A percentile compares a stretch with the other conserved stretches of the same genome.
Conservation (phyloP, 2,888 invertebrate genomes). For the Cremastinae sp. region DNA sequence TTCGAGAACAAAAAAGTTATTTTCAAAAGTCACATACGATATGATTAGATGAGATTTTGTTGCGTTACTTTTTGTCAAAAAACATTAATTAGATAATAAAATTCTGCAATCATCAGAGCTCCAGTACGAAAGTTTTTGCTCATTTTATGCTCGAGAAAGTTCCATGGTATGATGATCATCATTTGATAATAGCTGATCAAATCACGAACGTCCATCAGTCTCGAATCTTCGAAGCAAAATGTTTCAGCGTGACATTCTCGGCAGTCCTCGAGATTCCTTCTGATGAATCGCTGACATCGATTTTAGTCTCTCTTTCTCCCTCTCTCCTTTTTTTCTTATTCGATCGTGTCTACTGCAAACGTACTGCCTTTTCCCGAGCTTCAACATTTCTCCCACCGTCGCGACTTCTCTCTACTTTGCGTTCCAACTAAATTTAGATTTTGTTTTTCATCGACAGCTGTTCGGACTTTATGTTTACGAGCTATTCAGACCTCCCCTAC, state of each 20-base stretch:
- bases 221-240: neutral
- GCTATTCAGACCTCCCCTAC: slow-evolving; percentile 73
- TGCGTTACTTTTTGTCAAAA: too few species aligned
- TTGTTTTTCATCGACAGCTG: slow-evolving; percentile 78
- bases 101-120: too few species aligned
- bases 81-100: neutral
- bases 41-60: too few species aligned
- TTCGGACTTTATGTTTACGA: slow-evolving; percentile 75
- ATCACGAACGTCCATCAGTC: neutral
- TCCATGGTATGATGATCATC: too few species aligned
- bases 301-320: slow-evolving; percentile 15
- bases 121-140: too few species aligned
- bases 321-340: neutral
- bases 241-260: neutral
- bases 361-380: slow-evolving; percentile 32
- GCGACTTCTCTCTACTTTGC: slow-evolving; percentile 54
- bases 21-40: neutral
- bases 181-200: too few species aligned
- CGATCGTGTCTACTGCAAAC: slow-evolving; percentile 9
- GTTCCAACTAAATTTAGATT: slow-evolving; percentile 74
- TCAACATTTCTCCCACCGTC: slow-evolving; percentile 23
- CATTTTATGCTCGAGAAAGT: too few species aligned
- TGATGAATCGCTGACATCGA: slow-evolving; percentile 10
- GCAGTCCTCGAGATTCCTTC: slow-evolving; percentile 19
- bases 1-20: too few species aligned